These are phyloP conservation scores for Ophiothrix spiculata DNA, from an alignment of 35 echinoderm and acorn worm genomes.

Conservation along the genomic window DNA sequence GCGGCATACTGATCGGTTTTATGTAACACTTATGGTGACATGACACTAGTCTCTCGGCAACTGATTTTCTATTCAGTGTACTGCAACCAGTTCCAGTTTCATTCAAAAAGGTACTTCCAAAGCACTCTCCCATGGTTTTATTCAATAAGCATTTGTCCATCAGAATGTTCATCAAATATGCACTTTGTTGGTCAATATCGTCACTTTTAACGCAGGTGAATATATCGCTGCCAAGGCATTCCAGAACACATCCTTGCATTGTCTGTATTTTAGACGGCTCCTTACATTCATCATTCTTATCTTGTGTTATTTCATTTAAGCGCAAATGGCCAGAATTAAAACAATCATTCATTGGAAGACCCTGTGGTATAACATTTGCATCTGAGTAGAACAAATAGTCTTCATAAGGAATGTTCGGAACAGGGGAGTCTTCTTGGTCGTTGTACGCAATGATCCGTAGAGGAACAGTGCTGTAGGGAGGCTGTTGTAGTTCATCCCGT, in stretches of 20 bases:
- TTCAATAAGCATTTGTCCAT: conserved; percentile 18
- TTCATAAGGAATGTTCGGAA: too few relatives aligned
- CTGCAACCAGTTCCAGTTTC: conserved; percentile 11
- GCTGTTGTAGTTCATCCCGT: background rate
- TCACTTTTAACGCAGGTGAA: background rate
- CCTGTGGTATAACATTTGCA: background rate
- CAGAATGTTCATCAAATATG: conserved; percentile 24
- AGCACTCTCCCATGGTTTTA: background rate
- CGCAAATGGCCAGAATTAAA: conserved; percentile 2
- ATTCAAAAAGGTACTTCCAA: background rate
- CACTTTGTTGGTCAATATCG: background rate
- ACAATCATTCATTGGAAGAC: background rate
- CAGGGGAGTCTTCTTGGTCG: conserved; percentile 11
- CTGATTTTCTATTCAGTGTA: background rate
- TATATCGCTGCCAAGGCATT: conserved; percentile 1
- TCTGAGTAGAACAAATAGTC: too few relatives aligned
- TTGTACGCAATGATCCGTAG: conserved; percentile 2
- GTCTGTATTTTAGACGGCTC: conserved; percentile 13
- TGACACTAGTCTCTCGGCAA: background rate
- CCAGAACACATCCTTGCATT: conserved; percentile 12
- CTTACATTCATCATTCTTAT: background rate
- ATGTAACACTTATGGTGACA: conserved; percentile 9
- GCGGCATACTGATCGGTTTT: conserved; percentile 14
- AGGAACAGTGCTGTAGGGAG: conserved; percentile 4
- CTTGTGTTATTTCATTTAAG: background rate